phyloP scores from a whole-genome alignment of 2,113 vertebrate species.

The Pteropus alecto region DNA sequence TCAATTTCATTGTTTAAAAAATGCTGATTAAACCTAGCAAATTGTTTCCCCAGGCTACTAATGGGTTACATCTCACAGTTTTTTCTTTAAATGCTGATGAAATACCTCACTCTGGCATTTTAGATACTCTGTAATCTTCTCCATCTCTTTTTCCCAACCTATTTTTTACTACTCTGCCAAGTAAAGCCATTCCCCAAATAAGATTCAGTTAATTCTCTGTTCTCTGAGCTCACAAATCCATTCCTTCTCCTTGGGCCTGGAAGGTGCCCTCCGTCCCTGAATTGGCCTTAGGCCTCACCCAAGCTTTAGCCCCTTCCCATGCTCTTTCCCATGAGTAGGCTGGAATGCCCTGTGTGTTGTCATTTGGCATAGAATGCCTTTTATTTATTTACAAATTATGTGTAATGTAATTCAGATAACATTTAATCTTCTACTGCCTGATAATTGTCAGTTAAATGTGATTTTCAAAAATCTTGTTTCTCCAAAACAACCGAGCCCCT shows the following conservation, averaged over 20 bases:
- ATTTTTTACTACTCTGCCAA: neutral
- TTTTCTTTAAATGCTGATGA: neutral
- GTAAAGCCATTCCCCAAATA: neutral
- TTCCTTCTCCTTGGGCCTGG: neutral
- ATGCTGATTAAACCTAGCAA: neutral
- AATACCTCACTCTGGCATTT: neutral
- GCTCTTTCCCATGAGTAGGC: neutral
- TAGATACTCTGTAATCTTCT: neutral
- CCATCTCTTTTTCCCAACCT: neutral
- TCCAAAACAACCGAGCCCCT: neutral
- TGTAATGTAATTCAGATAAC: neutral
- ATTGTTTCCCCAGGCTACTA: neutral
- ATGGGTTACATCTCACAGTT: neutral
- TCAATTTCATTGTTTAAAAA: slow-evolving; percentile 1
- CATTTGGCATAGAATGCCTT: neutral
- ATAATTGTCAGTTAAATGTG: neutral
- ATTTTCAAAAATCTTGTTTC: neutral
- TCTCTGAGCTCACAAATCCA: neutral
- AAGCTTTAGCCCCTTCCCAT: too few relatives aligned
- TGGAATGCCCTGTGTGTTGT: neutral
- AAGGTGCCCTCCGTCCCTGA: neutral
- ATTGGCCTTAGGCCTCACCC: neutral
- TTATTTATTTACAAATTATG: neutral
- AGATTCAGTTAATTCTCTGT: neutral
- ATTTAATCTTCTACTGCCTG: neutral